Evolutionary conservation across 2,888 invertebrate genomes (phyloP).

Genomic region (Lasioglossum zephyrum): DNA sequence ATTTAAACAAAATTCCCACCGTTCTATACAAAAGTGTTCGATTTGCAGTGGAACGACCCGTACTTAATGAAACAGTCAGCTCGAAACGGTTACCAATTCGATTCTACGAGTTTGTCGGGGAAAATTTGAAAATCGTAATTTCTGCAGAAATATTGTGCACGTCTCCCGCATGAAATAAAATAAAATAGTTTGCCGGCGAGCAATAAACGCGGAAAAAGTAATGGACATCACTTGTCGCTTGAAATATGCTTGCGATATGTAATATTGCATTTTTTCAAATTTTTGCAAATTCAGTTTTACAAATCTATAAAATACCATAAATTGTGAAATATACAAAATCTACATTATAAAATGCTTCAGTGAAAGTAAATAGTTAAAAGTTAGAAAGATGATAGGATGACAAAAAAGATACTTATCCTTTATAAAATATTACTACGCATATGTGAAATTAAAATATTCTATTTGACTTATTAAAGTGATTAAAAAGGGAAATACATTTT

Average conservation of each 20-base stretch:
- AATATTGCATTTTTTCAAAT: neutral
- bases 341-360: no score
- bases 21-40: neutral
- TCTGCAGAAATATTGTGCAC: neutral
- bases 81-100: neutral
- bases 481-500: no score
- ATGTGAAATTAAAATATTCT: no score
- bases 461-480: no score
- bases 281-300: no score
- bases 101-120: neutral
- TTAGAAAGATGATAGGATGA: no score
- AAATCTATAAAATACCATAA: no score
- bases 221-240: neutral
- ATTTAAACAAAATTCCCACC: neutral
- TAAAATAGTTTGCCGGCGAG: neutral
- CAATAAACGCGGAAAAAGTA: neutral
- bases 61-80: neutral
- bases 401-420: no score
- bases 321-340: no score
- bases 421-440: no score
- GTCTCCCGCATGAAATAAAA: neutral
- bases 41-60: neutral
- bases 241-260: neutral
- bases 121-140: neutral
- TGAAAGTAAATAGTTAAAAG: no score